Conservation (phyloP, 1,140 invertebrate species). For the Aphelinus atriplicis region DNA sequence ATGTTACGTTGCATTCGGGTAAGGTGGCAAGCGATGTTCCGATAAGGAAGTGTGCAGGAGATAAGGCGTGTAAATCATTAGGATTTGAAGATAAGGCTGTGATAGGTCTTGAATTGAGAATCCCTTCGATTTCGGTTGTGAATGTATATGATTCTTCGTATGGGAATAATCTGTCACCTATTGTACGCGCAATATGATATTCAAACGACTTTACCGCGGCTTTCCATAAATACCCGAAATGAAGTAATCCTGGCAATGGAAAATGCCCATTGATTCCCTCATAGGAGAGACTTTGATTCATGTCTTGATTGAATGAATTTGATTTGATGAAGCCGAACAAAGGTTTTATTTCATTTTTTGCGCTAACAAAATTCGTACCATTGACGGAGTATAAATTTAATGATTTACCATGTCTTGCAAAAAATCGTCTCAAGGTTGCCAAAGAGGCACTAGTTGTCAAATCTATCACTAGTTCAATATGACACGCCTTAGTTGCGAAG, state of each 20-base stretch:
- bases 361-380: slow-evolving; percentile 1
- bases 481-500: too few species aligned
- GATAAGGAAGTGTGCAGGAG: slow-evolving; percentile 22
- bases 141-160: too few species aligned
- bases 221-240: too few species aligned
- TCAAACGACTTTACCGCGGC: not conserved
- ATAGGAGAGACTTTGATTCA: not conserved
- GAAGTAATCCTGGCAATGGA: not conserved
- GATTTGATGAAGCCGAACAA: not conserved
- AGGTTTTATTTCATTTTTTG: not conserved
- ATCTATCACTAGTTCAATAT: too few species aligned
- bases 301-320: not conserved
- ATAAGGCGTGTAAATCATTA: slow-evolving; percentile 14
- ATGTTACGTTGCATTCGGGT: too few species aligned
- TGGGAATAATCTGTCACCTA: too few species aligned
- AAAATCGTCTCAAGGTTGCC: too few species aligned
- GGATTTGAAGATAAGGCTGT: slow-evolving; percentile 14
- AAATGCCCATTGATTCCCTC: not conserved
- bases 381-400: too few species aligned
- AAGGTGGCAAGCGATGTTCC: slow-evolving; percentile 7
- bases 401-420: too few species aligned
- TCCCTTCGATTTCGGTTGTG: slow-evolving; percentile 22
- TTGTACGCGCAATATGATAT: too few species aligned
- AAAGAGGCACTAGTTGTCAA: too few species aligned
- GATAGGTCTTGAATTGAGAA: slow-evolving; percentile 16